A percentile compares a stretch with the other conserved stretches of the same genome.
phyloP scores from a whole-genome alignment of 2,888 invertebrate species.

The Syrphus vitripennis region DNA sequence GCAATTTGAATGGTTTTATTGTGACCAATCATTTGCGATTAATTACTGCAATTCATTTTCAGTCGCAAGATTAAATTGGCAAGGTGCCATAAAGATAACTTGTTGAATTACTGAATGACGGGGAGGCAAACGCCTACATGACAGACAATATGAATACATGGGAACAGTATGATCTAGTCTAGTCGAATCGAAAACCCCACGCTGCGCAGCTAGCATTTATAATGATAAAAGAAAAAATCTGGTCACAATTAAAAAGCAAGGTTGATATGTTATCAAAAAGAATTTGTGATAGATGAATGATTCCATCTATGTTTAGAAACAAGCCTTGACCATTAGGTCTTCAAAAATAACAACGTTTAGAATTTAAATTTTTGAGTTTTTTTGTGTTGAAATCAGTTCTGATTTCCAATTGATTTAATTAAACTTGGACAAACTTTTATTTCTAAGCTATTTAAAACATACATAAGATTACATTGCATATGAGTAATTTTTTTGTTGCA shows the following conservation, averaged over 20 bases:
- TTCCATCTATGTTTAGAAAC: not conserved
- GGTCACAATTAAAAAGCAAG: not conserved
- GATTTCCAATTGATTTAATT: no score
- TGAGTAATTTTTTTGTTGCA: no score
- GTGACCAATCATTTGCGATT: not conserved
- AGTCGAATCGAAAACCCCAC: not conserved
- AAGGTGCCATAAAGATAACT: not conserved
- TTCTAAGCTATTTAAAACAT: no score
- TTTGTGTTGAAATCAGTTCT: no score
- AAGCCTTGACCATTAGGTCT: not conserved
- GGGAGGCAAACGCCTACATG: not conserved
- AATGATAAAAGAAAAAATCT: not conserved
- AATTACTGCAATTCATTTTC: slow-evolving; percentile 2
- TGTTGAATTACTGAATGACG: not conserved
- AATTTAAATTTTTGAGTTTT: no score
- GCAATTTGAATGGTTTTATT: not conserved
- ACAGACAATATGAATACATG: not conserved
- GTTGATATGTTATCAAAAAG: not conserved
- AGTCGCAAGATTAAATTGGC: not conserved
- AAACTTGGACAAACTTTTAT: no score
- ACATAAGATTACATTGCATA: no score
- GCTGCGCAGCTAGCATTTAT: not conserved
- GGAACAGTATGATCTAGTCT: not conserved
- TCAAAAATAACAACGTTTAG: no score
- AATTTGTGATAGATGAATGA: not conserved